Evolutionary conservation across 2,113 vertebrate genomes (phyloP).

Genomic region (Procapra przewalskii): DNA sequence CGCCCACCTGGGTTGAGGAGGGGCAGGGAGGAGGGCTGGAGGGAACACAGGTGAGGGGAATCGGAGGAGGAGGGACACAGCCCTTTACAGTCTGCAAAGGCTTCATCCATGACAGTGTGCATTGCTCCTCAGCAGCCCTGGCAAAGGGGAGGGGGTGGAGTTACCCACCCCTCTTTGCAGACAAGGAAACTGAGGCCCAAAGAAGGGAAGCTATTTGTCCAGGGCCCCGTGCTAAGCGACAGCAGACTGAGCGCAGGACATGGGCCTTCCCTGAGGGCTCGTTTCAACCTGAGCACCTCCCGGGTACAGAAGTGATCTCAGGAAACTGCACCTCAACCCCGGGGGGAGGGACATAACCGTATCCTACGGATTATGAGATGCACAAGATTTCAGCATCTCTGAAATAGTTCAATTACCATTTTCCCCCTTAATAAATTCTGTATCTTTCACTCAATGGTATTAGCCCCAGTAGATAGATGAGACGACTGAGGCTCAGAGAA

Average conservation of each 20-base stretch:
- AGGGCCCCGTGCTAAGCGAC: neutral
- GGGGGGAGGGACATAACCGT: too few relatives aligned
- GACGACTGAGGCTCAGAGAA: neutral
- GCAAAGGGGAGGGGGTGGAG: fast-evolving
- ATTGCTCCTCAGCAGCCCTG: neutral
- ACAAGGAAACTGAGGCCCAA: neutral
- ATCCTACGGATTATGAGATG: neutral
- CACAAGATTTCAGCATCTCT: neutral
- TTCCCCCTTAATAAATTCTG: neutral
- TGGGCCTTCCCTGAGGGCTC: neutral
- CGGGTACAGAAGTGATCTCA: neutral
- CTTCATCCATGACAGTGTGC: neutral
- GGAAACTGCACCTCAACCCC: neutral
- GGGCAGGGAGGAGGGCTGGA: neutral
- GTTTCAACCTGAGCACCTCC: neutral
- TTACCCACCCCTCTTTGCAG: neutral
- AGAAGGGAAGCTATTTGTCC: neutral
- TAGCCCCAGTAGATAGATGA: neutral
- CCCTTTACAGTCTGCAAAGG: neutral
- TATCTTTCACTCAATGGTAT: neutral
- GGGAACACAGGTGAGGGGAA: too few relatives aligned
- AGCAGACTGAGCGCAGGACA: neutral
- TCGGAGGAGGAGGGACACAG: neutral
- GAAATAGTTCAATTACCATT: neutral
- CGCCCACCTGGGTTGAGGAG: neutral